Evolutionary conservation across 2,113 vertebrate species (phyloP), one percentile per base, ranked within the genome.

Genomic region (Capra hircus): DNA sequence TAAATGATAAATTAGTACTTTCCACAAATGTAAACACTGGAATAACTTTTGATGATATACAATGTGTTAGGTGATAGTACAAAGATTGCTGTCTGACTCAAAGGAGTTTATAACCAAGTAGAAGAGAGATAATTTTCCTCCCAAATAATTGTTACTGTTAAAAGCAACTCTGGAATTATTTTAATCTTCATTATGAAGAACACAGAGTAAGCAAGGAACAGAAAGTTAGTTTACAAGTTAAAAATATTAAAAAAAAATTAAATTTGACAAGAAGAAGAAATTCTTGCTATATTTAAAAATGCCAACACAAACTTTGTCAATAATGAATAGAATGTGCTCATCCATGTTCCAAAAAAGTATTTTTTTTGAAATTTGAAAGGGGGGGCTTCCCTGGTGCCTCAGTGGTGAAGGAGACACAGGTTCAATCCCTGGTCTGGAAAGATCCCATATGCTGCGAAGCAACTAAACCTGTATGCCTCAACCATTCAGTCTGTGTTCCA

Each of bases 201-300:
- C 67, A 71, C n/a, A 71, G 57, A 64, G 64, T 40, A 82, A 67
- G 50, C 25, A 50, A 55, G 30, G 62, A 45, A 67, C 36, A 81
- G n/a, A 92, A 95, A 82, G 60, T 94, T 48, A 59, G 43, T 90
- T 84, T 90, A 52, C 12, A 90, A 90, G 71, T 95, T 90, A 84
- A 83, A 88, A 74, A 50, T 53, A 64, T 81, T 94, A 90, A 14
- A 25, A 30, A 16, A 89, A 57, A 90, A 59, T 90, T 60, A 84
- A 89, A 88, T 90, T 40, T 67, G 48, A 57, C 23, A 81, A 80
- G 82, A 80, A 95, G 78, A 87, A 64, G 12, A 17, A 81, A 86
- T 80, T 71, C 33, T 19, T 45, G 33, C 62, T 84, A 59, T 43
- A 25, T 90, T 84, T 60, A 25, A 59, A 95, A 89, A 90, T 40